Evolutionary conservation across 2,797 vertebrate genomes (phyloP).

Genomic region (Manis pentadactyla): DNA sequence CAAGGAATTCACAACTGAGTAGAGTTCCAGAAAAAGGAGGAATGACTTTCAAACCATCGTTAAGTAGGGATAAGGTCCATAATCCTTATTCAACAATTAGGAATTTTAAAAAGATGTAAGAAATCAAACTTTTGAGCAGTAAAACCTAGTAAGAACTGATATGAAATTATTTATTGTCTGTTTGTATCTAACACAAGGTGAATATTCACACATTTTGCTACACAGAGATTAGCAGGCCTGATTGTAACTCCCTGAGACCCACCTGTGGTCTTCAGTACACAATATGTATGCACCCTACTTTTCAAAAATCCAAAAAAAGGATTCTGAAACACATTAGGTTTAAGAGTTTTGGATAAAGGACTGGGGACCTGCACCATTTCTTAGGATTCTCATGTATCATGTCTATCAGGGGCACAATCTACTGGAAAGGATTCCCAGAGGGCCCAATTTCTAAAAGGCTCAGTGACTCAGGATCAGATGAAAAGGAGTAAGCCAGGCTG

Average conservation of each 20-base stretch:
- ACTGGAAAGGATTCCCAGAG: background rate
- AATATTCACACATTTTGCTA: background rate
- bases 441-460: background rate
- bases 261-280: background rate
- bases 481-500: background rate
- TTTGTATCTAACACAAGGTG: background rate
- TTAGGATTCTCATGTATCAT: background rate
- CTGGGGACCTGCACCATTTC: background rate
- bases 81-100: background rate
- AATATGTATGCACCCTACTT: background rate
- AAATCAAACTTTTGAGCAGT: background rate
- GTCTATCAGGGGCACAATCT: background rate
- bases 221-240: background rate
- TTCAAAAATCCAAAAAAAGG: background rate
- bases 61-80: background rate
- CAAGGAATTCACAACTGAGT: background rate
- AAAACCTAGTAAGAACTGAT: slow-evolving; percentile 9
- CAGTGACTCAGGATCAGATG: background rate
- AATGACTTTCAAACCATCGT: background rate
- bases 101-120: background rate
- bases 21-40: background rate
- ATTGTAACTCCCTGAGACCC: background rate
- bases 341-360: background rate
- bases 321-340: background rate
- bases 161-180: background rate